phyloP scores from a whole-genome alignment of 2,113 vertebrate genomes.

The Crotalus viridis region DNA sequence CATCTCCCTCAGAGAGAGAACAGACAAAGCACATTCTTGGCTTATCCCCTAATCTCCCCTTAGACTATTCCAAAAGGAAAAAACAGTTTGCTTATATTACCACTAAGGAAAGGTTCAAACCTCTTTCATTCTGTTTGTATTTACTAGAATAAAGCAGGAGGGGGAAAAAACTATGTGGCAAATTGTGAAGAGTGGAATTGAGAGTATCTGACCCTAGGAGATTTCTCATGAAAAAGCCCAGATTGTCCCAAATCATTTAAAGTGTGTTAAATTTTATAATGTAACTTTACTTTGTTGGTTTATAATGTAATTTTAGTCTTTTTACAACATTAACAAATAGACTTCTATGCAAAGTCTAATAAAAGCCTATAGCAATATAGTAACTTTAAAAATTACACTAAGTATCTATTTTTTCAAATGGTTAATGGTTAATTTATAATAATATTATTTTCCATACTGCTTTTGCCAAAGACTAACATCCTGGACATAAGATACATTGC shows the following conservation, averaged over 20 bases:
- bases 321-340: neutral
- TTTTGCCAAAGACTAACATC: neutral
- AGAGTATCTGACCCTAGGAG: neutral
- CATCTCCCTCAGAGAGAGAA: neutral
- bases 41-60: neutral
- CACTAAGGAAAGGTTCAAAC: conserved; percentile 14
- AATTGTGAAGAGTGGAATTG: neutral
- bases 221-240: neutral
- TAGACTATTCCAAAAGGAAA: conserved; percentile 20
- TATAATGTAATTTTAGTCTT: neutral
- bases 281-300: neutral
- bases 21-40: conserved; percentile 8
- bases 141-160: neutral
- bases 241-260: neutral
- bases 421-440: neutral
- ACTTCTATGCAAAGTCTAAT: neutral
- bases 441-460: neutral
- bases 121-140: conserved; percentile 45
- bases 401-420: neutral
- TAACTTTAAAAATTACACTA: neutral
- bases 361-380: neutral
- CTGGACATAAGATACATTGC: neutral
- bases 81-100: conserved; percentile 7
- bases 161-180: neutral
- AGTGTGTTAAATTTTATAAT: neutral